These are phyloP conservation scores for Coregonus suidteri DNA, from an alignment of 2,797 vertebrate genomes.

Conservation along the genomic window DNA sequence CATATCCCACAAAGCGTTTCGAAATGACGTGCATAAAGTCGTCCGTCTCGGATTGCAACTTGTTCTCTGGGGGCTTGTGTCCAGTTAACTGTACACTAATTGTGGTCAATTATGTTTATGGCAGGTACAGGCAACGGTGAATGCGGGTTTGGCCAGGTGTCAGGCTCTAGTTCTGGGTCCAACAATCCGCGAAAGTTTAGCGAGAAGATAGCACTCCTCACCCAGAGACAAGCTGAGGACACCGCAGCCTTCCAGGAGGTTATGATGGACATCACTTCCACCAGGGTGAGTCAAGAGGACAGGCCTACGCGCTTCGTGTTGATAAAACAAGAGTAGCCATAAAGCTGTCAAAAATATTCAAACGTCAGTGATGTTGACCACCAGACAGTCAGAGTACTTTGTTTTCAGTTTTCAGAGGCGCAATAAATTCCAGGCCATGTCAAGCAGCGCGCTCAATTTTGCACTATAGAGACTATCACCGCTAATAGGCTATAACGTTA, in stretches of 20 bases:
- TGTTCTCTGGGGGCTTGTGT: not conserved
- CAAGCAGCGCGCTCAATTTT: not conserved
- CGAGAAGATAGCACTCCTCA: constrained; percentile 93
- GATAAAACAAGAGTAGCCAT: not conserved
- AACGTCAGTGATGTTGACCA: not conserved
- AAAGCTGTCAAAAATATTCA: not conserved
- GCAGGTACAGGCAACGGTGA: constrained; percentile 51
- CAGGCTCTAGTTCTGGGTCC: constrained; percentile 65
- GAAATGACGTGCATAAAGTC: not conserved
- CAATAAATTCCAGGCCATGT: not conserved
- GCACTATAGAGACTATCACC: not conserved
- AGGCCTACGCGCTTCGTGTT: not conserved
- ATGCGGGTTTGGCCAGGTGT: constrained; percentile 56
- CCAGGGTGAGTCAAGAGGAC: constrained; percentile 81
- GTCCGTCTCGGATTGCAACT: constrained; percentile 8
- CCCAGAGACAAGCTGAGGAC: constrained; percentile 93
- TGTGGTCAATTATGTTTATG: constrained; percentile 44
- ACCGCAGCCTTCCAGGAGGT: constrained; percentile 96
- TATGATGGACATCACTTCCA: constrained; percentile 95
- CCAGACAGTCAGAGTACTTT: not conserved
- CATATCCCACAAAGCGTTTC: not conserved
- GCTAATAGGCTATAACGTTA: not conserved
- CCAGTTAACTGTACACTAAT: constrained; percentile 16
- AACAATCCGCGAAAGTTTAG: constrained; percentile 94
- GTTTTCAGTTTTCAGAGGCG: not conserved